phyloP scores from a whole-genome alignment of 2,113 vertebrate species.

The Salvator merianae region DNA sequence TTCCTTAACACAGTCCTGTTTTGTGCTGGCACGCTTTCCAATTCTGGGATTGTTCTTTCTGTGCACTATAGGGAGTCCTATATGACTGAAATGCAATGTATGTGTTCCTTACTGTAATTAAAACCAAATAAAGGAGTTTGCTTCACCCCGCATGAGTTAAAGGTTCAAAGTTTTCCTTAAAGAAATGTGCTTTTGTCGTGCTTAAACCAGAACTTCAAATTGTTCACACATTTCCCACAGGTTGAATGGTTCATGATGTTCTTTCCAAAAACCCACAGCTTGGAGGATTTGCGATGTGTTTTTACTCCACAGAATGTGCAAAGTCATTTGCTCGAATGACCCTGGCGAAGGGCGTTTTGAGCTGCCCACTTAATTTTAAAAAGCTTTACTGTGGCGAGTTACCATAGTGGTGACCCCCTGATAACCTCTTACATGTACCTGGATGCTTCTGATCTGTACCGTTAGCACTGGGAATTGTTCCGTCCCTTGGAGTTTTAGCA shows the following conservation, averaged over 20 bases:
- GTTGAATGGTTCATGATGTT: constrained; percentile 26
- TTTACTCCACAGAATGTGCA: constrained; percentile 43
- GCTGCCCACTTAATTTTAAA: constrained; percentile 75
- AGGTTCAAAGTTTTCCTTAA: neutral
- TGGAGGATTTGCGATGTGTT: constrained; percentile 46
- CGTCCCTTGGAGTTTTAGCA: constrained; percentile 77
- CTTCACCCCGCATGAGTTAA: neutral
- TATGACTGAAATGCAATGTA: neutral
- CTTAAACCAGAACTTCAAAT: constrained; percentile 32
- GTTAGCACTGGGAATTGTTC: constrained; percentile 74
- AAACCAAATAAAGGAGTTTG: too few species aligned
- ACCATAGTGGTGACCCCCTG: constrained; percentile 75
- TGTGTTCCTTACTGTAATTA: neutral
- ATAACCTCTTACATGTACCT: constrained; percentile 79
- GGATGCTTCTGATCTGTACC: constrained; percentile 71
- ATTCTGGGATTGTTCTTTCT: neutral
- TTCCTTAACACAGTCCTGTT: neutral
- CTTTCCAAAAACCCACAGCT: constrained; percentile 60
- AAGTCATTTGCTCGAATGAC: constrained; percentile 57
- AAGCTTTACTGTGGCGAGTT: constrained; percentile 71
- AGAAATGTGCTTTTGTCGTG: constrained; percentile 27
- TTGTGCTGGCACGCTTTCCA: neutral
- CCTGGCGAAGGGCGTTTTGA: constrained; percentile 65
- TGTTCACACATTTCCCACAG: constrained; percentile 36
- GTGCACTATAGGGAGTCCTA: neutral